Evolutionary conservation across 2,888 invertebrate genomes (phyloP), one percentile per base, ranked within the genome.

Genomic region (Laspeyria flexula): DNA sequence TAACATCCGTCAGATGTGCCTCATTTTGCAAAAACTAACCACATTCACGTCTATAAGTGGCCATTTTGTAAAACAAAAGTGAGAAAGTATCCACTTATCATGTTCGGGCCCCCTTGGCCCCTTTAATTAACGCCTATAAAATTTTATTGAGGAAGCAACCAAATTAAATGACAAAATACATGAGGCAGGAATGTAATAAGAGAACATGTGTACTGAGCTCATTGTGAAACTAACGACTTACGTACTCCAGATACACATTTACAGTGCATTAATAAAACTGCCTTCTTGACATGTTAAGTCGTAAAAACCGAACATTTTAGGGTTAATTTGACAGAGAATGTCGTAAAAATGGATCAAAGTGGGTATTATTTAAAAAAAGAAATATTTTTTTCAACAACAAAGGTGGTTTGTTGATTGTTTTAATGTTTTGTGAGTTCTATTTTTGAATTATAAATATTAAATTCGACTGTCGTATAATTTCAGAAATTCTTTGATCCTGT

Each of bases 101-200:
- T 41, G 29, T 44, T 52, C 52, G 78, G 82, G 81, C 79, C 81
- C 50, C 60, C 55, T 55, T 55, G 67, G 56, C 62, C 69, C 67
- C 67, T 70, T 83, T 86, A 86, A 89, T 89, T 87, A 85, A 81
- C 74, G 71, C 70, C 77, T 75, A 87, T 86, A 86, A 87, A 86
- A 77, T 75, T 88, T 90, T 89, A 90, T 90, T 85, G 85, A 83
- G 88, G 90, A 90, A 84, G 83, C 74, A 65, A 77, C 79, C 62
- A 79, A 82, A 86, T 88, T 79, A 83, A 81, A 72, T 71, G 75
- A 81, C 71, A 72, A 58, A 59, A 65, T 61, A 65, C 61, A 64
- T 65, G 65, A 68, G 62, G 60, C 50, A 57, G 47, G 41, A 63
- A 68, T 66, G 67, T 65, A 65, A 65, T 68, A 59, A 34, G 67